phyloP scores from a whole-genome alignment of 2,113 vertebrate species.

The Nycticebus coucang region DNA sequence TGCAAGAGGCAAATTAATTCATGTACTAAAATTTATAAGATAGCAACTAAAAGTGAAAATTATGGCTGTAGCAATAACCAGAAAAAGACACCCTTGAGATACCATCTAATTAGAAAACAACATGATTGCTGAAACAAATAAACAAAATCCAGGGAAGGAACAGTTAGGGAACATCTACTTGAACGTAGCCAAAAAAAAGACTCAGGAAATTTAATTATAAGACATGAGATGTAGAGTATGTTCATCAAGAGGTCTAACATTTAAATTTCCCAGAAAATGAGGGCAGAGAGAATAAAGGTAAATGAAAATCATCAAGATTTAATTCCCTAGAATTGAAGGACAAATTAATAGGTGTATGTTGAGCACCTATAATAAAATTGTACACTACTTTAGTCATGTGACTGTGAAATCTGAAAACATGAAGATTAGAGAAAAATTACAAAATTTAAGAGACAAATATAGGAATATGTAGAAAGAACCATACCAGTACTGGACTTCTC shows the following conservation, averaged over 20 bases:
- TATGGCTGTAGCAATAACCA: background rate
- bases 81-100: background rate
- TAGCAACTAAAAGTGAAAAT: background rate
- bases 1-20: conserved; percentile 33
- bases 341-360: background rate
- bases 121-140: background rate
- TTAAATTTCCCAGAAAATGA: background rate
- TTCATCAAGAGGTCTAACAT: background rate
- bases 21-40: conserved; percentile 18
- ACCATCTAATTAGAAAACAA: background rate
- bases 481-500: background rate
- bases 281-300: background rate
- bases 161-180: background rate
- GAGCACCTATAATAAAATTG: background rate
- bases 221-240: background rate
- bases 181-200: background rate
- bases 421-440: background rate
- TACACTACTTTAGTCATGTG: background rate
- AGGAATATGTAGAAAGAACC: background rate
- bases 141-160: background rate
- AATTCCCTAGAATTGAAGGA: conserved; percentile 29
- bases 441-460: conserved; percentile 5
- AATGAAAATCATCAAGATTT: background rate
- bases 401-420: background rate
- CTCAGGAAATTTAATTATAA: background rate